phyloP scores from a whole-genome alignment of 1,140 invertebrate genomes.

The Lepidurus couesii region DNA sequence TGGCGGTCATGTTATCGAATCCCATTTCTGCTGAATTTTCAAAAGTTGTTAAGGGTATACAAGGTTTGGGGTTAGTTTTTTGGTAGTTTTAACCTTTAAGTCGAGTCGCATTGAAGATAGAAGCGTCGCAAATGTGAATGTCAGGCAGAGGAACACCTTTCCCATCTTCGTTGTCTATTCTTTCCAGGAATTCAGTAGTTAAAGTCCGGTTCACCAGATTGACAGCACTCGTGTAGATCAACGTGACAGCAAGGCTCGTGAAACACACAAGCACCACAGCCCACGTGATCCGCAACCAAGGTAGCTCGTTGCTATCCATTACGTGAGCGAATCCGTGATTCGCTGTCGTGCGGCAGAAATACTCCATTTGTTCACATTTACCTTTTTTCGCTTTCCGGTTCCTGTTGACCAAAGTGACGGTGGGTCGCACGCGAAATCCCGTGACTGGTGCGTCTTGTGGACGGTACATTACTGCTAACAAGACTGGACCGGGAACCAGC shows the following conservation, averaged over 20 bases:
- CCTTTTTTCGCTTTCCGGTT: too few relatives aligned
- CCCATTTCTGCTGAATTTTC: not conserved
- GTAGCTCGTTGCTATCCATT: constrained; percentile 20
- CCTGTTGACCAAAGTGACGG: too few relatives aligned
- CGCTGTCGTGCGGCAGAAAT: constrained; percentile 23
- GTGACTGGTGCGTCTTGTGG: too few relatives aligned
- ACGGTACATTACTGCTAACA: too few relatives aligned
- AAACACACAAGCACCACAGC: not conserved
- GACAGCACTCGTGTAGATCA: not conserved
- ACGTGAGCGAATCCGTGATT: constrained; percentile 27
- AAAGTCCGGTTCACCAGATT: constrained; percentile 23
- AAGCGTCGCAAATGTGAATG: constrained; percentile 31
- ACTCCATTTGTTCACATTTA: not conserved
- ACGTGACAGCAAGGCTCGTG: not conserved
- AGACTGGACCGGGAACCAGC: too few relatives aligned
- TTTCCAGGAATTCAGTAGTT: not conserved
- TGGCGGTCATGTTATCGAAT: not conserved
- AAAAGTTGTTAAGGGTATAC: too few relatives aligned
- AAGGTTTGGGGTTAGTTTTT: not conserved
- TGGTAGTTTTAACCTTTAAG: constrained; percentile 4
- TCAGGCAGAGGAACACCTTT: constrained; percentile 23
- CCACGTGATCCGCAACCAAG: not conserved
- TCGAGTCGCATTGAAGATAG: not conserved
- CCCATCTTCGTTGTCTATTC: not conserved
- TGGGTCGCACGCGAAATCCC: too few relatives aligned